Conservation (phyloP, 2,888 invertebrate species). For the Mayetiola destructor region DNA sequence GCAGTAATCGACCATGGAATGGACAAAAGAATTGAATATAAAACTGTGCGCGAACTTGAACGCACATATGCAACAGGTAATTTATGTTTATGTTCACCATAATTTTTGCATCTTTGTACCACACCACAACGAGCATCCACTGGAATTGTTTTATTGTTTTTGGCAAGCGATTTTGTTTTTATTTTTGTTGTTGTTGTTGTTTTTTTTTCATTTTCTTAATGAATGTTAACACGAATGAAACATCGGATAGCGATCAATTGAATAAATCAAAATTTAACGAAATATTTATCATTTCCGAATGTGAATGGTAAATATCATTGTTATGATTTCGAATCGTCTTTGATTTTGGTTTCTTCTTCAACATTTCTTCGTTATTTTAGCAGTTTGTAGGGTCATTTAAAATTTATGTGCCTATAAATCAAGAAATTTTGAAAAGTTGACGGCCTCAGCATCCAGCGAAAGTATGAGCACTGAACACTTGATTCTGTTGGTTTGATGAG, state of each 20-base stretch:
- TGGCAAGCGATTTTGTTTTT: too few relatives aligned
- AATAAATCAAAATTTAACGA: background rate
- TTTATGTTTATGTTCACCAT: conserved; percentile 1
- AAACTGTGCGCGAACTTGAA: conserved; percentile 2
- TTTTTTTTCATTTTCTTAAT: background rate
- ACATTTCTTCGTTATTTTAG: background rate
- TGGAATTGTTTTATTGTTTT: background rate
- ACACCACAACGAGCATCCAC: too few relatives aligned
- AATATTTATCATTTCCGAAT: conserved; percentile 1
- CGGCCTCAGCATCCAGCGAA: too few relatives aligned
- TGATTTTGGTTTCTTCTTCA: background rate
- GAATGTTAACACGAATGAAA: conserved; percentile 1
- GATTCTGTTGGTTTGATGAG: too few relatives aligned
- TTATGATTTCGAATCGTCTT: background rate
- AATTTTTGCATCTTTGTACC: background rate
- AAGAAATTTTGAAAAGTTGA: background rate
- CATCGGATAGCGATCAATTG: background rate
- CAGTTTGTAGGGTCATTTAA: background rate
- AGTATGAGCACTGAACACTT: too few relatives aligned
- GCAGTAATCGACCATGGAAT: background rate
- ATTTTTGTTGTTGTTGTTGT: background rate
- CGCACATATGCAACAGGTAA: conserved; percentile 4
- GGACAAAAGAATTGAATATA: background rate
- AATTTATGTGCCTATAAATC: conserved; percentile 2
- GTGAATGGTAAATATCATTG: conserved; percentile 7